A percentile compares a stretch with the other conserved stretches of the same genome.
phyloP scores from a whole-genome alignment of 2,888 invertebrate genomes.

The Leptinotarsa haldemani region DNA sequence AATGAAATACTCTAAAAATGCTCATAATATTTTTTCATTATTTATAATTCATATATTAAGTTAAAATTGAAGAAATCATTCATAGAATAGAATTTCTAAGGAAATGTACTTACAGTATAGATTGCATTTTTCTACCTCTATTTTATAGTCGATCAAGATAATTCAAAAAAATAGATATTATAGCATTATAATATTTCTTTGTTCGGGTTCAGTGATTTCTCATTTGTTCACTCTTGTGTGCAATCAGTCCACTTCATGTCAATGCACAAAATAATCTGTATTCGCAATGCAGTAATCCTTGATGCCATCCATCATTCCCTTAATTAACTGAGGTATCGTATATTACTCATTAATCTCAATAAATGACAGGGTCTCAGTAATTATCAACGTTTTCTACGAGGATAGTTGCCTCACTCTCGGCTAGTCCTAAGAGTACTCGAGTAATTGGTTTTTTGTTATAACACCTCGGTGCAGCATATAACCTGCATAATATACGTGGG shows the following conservation, averaged over 20 bases:
- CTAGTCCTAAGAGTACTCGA: not conserved
- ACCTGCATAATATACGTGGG: not conserved
- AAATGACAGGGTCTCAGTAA: slow-evolving; percentile 29
- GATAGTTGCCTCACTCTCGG: slow-evolving; percentile 3
- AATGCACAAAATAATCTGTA: slow-evolving; percentile 2
- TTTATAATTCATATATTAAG: too few species aligned
- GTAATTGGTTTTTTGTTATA: slow-evolving; percentile 9
- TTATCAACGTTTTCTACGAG: slow-evolving; percentile 25
- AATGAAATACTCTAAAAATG: too few species aligned
- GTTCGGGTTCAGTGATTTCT: not conserved
- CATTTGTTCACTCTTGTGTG: not conserved
- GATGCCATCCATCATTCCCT: slow-evolving; percentile 33
- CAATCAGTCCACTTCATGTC: slow-evolving; percentile 2
- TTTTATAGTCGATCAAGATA: too few species aligned
- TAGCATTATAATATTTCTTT: not conserved
- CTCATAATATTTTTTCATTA: too few species aligned
- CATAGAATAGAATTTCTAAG: too few species aligned
- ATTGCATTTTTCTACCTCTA: too few species aligned
- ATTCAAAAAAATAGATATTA: not conserved
- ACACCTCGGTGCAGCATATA: not conserved
- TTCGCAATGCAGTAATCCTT: slow-evolving; percentile 32
- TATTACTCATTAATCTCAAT: slow-evolving; percentile 36
- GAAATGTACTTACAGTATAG: too few species aligned
- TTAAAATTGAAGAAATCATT: too few species aligned
- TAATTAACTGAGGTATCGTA: slow-evolving; percentile 31